Base-by-base conservation (phyloP, 2,113 vertebrate species). In the Hystrix brachyura region DNA sequence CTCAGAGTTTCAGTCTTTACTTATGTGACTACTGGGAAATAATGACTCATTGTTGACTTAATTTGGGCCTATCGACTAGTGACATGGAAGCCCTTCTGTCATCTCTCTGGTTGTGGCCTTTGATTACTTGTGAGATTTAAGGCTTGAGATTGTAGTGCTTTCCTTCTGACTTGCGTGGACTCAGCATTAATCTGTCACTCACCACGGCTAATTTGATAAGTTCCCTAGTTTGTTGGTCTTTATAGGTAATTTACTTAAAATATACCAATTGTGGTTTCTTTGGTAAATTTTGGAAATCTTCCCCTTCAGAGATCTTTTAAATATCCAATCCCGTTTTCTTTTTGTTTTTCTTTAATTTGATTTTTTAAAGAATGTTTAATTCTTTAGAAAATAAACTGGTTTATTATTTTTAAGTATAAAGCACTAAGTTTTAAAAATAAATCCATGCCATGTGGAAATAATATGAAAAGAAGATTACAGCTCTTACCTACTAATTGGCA, bases 321-420 rank as follows among this genome's bases (percentile, higher is more conserved):
- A 43, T 57, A 62, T 25, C 59, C 71, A 48, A 43, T 34, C 29
- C 55, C 25, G 5, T 71, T 86, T 92, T 81, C 19, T 72, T 84
- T 74, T 65, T 53, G 21, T 81, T 89, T 53, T 92, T 32, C 46
- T 64, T 92, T 62, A 18, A 62, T 85, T 91, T 94, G n/a, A 79
- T 48, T 81, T 93, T 83, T 55, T 46, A 69, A 51, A 88, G 60
- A 57, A 72, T 25, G 18, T 67, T 59, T 71, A 72, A 29, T 29
- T 74, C 38, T 94, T 38, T 14, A 90, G 51, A 90, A 85, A 69
- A 82, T 9, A 48, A 64, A 2, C 51, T 87, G n/a, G n/a, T 19
- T 79, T 51, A 34, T 60, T 92, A 29, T 34, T 87, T 83, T 79
- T 81, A 94, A 51, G 12, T 85, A 67, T 51, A 65, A 67, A 94